Evolutionary conservation across 2,797 vertebrate genomes (phyloP).

Genomic region (Brachyalestes nurse): DNA sequence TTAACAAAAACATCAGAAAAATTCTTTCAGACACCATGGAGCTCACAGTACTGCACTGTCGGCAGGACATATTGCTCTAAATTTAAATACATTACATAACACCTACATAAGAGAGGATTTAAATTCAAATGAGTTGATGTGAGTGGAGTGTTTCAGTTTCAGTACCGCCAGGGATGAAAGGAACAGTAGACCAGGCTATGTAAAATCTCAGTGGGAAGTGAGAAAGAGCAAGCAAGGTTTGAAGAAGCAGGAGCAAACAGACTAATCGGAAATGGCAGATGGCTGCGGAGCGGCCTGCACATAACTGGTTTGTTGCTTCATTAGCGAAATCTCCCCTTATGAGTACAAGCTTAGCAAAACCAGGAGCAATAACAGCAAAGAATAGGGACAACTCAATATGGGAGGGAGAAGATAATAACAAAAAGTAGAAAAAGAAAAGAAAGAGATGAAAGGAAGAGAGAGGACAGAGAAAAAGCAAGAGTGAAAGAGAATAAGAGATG

Average conservation of each 20-base stretch:
- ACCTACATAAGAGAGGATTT: neutral
- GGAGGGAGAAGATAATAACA: no score
- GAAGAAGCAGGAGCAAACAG: neutral
- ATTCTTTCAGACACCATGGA: neutral
- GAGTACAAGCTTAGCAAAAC: neutral
- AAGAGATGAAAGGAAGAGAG: no score
- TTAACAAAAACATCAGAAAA: neutral
- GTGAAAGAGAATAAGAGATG: no score
- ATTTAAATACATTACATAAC: neutral
- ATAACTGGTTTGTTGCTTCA: neutral
- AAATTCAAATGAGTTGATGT: neutral
- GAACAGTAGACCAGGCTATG: neutral
- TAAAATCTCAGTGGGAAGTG: neutral
- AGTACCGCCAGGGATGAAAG: neutral
- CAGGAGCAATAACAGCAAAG: no score
- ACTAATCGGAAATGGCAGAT: constrained; percentile 17
- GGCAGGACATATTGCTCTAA: neutral
- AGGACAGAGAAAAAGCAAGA: no score
- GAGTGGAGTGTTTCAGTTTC: neutral
- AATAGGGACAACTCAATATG: no score
- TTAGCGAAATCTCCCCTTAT: neutral
- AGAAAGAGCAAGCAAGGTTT: neutral
- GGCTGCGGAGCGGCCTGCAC: neutral
- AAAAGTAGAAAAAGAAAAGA: no score
- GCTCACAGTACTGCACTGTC: neutral